Percentiles rank a stretch among this genome's conserved stretches.
These are phyloP conservation scores for Crossaster papposus DNA, from an alignment of 53 echinoderm and acorn worm genomes.

Conservation along the genomic window DNA sequence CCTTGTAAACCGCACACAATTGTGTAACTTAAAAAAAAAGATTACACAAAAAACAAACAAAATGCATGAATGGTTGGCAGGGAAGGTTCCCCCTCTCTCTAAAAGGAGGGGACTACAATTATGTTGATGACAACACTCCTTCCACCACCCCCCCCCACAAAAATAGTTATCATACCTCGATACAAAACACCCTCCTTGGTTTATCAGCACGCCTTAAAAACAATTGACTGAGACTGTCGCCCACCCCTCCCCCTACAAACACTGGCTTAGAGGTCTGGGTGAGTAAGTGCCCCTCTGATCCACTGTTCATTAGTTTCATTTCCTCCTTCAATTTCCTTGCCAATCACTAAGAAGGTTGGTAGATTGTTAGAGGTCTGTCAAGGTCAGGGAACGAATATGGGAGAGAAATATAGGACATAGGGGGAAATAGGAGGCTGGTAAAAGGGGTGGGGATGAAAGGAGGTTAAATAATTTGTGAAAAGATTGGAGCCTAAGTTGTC, in stretches of 20 bases:
- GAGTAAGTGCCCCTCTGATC: slow-evolving; percentile 25
- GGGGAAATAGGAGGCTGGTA: background rate
- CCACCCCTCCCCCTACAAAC: background rate
- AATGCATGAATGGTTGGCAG: too few species aligned
- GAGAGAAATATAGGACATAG: slow-evolving; percentile 1
- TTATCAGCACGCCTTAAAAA: slow-evolving; percentile 27
- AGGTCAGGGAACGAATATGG: slow-evolving; percentile 13
- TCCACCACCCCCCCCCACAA: too few species aligned
- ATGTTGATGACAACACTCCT: too few species aligned
- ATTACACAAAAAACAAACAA: too few species aligned
- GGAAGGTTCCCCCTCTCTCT: too few species aligned
- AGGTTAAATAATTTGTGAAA: background rate
- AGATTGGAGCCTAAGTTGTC: background rate
- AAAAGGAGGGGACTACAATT: too few species aligned
- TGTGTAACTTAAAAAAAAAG: too few species aligned
- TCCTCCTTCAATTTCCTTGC: slow-evolving; percentile 36
- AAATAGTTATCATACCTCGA: too few species aligned
- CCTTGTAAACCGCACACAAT: too few species aligned
- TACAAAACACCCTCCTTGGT: background rate
- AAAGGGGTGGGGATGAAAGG: background rate
- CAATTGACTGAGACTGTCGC: slow-evolving; percentile 1
- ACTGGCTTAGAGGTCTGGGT: background rate
- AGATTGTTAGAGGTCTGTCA: slow-evolving; percentile 35
- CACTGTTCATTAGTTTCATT: slow-evolving; percentile 21
- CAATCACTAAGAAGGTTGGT: slow-evolving; percentile 22